Base-by-base conservation (phyloP, 1,140 invertebrate genomes). In the Lutraria rhynchaena region DNA sequence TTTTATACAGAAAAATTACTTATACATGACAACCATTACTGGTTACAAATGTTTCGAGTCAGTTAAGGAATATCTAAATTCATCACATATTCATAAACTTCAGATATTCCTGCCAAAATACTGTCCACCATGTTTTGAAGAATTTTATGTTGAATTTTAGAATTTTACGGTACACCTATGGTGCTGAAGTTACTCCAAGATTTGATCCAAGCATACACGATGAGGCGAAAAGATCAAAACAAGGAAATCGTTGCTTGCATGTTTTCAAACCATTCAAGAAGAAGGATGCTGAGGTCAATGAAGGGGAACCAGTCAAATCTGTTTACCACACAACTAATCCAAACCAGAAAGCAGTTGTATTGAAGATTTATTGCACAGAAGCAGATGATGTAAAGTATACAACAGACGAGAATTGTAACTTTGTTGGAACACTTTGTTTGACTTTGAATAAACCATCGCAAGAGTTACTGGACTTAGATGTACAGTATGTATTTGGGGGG, bases 151-250 rank as follows among this genome's bases (percentile, higher is more conserved):
- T n/a, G n/a, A n/a, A n/a, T n/a, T n/a, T n/a, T 41, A 77, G 74
- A n/a, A 57, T 78, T 57, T 24, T 78, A 11, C 61, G 75, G 3
- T 78, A 78, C 44, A 70, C 65, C 3, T 81, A 81, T 46, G 77
- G 77, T 9, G 57, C 67, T 7, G 58, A 71, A 60, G 55, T 61
- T 0, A 70, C 41, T n/a, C 77, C 77, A 35, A 31, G 33, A 11
- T 81, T 81, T 29, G 58, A 81, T 61, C 55, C 37, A 15, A 19
- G 22, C 9, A 31, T 71, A 9, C 67, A 81, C 29, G 55, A 60
- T 22, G 11, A 60, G 29, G 37, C 7, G 9, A 71, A 60, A 27
- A 31, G n/a, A 37, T 44, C 58, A 33, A 24, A 41, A 46, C n/a
- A 70, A 29, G 67, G 67, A 4, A 61, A 70, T 35, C 51, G 58